phyloP scores from a whole-genome alignment of 2,113 vertebrate genomes.

The Aramus guarauna region DNA sequence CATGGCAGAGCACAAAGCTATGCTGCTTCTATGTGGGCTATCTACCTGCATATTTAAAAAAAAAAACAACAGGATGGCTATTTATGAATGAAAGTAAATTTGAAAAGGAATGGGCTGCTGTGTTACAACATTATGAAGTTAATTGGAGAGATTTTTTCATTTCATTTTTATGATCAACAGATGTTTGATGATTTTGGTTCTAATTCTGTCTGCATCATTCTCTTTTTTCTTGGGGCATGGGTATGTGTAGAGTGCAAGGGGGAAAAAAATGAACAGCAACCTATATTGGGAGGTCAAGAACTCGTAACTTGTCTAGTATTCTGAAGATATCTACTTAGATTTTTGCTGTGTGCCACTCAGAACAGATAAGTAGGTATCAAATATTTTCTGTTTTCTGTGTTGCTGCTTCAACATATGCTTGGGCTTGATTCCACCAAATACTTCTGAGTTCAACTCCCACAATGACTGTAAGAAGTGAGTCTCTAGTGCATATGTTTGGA shows the following conservation, averaged over 20 bases:
- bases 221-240: background rate
- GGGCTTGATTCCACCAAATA: background rate
- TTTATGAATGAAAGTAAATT: background rate
- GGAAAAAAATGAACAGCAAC: background rate
- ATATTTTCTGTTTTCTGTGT: background rate
- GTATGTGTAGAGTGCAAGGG: background rate
- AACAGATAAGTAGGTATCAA: background rate
- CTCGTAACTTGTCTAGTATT: background rate
- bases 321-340: background rate
- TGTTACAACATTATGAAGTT: background rate
- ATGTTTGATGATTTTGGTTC: background rate
- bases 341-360: background rate
- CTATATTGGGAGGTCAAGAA: background rate
- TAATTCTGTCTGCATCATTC: background rate
- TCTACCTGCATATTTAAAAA: background rate
- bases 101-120: background rate
- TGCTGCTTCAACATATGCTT: background rate
- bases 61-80: background rate
- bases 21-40: background rate
- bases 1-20: background rate
- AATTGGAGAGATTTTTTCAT: background rate
- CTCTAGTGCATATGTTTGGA: background rate
- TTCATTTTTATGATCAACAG: background rate
- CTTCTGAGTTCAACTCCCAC: background rate
- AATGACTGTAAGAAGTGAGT: background rate